Conservation (phyloP, 1,140 invertebrate genomes). For the Cydia pomonella region DNA sequence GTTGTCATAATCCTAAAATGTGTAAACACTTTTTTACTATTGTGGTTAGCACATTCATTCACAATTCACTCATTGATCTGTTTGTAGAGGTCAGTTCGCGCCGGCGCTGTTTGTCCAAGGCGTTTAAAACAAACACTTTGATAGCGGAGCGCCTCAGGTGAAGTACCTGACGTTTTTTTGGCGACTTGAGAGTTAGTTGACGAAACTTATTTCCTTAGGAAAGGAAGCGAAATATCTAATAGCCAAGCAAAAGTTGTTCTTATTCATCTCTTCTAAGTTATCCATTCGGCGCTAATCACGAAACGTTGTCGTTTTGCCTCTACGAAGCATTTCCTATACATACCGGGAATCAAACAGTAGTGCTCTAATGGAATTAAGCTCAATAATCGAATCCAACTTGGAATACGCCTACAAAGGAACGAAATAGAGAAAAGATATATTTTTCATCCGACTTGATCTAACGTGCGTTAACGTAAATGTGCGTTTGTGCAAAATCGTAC, state of each 20-base stretch:
- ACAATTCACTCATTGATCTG: constrained; percentile 61
- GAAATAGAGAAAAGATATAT: too few species aligned
- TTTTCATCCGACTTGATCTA: too few species aligned
- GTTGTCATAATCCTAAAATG: constrained; percentile 44
- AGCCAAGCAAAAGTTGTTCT: neutral
- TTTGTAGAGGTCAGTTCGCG: constrained; percentile 71
- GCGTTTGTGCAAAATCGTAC: too few species aligned
- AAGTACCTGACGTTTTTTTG: constrained; percentile 40
- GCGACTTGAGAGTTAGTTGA: neutral
- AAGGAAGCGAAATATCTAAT: neutral
- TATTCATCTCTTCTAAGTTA: neutral
- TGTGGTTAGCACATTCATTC: constrained; percentile 54
- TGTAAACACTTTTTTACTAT: constrained; percentile 36
- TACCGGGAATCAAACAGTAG: too few species aligned
- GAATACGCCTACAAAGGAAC: too few species aligned
- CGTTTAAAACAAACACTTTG: constrained; percentile 51
- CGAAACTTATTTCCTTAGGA: neutral
- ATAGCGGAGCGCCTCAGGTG: constrained; percentile 72
- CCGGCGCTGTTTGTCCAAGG: constrained; percentile 57
- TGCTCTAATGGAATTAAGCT: too few species aligned
- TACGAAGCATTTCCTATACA: too few species aligned
- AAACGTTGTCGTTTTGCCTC: too few species aligned
- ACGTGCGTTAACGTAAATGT: too few species aligned
- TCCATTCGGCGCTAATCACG: too few species aligned
- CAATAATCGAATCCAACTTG: too few species aligned